These are phyloP conservation scores for Calyptommatus sinebrachiatus DNA, from an alignment of 2,113 vertebrate species.

Conservation along the genomic window DNA sequence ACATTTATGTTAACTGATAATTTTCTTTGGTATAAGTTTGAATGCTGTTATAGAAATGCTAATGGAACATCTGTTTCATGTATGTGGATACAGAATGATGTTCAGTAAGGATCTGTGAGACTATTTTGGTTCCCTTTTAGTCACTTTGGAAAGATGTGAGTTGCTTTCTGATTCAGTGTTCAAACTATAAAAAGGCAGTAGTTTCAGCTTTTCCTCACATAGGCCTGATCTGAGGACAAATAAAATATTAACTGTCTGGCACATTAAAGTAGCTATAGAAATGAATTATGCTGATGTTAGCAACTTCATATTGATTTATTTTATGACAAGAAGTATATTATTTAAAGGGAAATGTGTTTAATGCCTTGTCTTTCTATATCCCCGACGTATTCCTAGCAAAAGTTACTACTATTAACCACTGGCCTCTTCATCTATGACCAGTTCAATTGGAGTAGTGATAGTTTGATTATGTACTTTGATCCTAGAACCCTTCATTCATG, in stretches of 20 bases:
- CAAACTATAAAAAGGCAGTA: background rate
- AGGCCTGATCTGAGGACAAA: background rate
- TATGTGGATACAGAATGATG: background rate
- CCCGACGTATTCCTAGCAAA: background rate
- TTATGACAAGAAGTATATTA: constrained; percentile 11
- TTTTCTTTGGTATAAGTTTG: too few species aligned
- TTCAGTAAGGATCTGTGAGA: too few species aligned
- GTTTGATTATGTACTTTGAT: background rate
- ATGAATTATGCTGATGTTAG: constrained; percentile 2
- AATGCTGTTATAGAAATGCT: background rate
- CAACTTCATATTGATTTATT: constrained; percentile 12
- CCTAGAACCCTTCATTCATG: background rate
- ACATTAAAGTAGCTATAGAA: constrained; percentile 6
- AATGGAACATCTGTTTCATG: background rate
- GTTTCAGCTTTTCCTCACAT: background rate
- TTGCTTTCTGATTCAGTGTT: background rate
- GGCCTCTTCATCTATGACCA: background rate
- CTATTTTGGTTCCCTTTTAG: background rate
- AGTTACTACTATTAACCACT: constrained; percentile 16
- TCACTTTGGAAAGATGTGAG: background rate
- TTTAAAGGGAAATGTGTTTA: background rate
- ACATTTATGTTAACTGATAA: background rate
- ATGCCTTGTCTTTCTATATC: background rate
- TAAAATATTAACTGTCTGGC: background rate
- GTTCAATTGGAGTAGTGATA: background rate